A percentile compares a stretch with the other conserved stretches of the same genome.
Conservation (phyloP, 2,113 vertebrate species). For the Melanerpes aurifrons region DNA sequence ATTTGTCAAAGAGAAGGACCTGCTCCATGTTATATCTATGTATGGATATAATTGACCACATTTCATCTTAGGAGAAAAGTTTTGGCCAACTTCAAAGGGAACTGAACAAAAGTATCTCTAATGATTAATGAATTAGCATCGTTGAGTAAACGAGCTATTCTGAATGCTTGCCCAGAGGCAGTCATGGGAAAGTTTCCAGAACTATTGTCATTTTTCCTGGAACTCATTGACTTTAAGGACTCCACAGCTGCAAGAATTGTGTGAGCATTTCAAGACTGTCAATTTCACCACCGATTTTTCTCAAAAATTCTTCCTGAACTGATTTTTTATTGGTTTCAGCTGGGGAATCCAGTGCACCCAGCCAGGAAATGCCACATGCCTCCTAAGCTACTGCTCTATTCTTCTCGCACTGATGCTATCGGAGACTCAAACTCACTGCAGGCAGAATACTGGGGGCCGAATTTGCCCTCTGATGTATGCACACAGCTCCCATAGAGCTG, state of each 20-base stretch:
- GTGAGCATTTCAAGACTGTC: constrained; percentile 77
- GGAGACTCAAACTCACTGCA: constrained; percentile 56
- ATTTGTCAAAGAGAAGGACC: constrained; percentile 40
- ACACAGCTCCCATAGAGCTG: constrained; percentile 55
- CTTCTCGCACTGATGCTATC: constrained; percentile 63
- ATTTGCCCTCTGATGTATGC: constrained; percentile 58
- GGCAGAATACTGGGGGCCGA: constrained; percentile 53
- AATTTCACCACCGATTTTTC: constrained; percentile 76
- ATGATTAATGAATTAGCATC: constrained; percentile 76
- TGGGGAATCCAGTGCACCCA: constrained; percentile 70
- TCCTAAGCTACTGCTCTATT: constrained; percentile 67
- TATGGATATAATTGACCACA: constrained; percentile 64
- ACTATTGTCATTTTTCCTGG: constrained; percentile 73
- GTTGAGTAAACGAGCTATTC: constrained; percentile 65
- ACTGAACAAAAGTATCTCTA: constrained; percentile 58
- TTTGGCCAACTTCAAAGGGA: constrained; percentile 68
- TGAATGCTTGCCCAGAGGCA: constrained; percentile 68
- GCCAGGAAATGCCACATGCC: constrained; percentile 75
- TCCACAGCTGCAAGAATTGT: constrained; percentile 77
- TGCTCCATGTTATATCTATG: constrained; percentile 59
- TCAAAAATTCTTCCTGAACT: constrained; percentile 78
- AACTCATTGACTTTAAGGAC: constrained; percentile 70
- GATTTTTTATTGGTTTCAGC: constrained; percentile 82
- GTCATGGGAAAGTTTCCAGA: constrained; percentile 69
- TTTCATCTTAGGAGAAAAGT: constrained; percentile 67